A percentile compares a stretch with the other conserved stretches of the same genome.
Evolutionary conservation across 2,888 invertebrate species (phyloP).

Genomic region (Scaptomyza cyrtandrae): DNA sequence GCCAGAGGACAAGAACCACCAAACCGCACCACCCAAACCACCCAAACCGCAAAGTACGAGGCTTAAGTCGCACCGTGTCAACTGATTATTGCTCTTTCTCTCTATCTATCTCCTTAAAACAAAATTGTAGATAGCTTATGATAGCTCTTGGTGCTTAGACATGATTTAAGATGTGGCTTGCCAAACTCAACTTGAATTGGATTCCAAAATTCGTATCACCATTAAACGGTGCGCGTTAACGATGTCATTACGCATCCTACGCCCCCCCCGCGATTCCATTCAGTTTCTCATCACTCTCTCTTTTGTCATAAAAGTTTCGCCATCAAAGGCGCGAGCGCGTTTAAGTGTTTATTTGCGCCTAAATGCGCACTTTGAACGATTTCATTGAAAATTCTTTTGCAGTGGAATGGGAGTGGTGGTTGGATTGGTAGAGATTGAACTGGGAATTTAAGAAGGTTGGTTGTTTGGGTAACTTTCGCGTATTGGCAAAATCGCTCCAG

Average conservation of each 20-base stretch:
- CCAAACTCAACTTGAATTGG: constrained; percentile 15
- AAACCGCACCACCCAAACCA: constrained; percentile 12
- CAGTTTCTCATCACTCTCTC: constrained; percentile 48
- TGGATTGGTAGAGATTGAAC: not conserved
- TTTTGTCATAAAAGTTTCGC: constrained; percentile 68
- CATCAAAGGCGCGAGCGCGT: constrained; percentile 80
- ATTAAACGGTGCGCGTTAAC: constrained; percentile 74
- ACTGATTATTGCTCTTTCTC: constrained; percentile 1
- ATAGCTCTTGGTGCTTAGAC: constrained; percentile 65
- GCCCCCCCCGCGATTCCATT: constrained; percentile 84
- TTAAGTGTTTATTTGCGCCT: constrained; percentile 82
- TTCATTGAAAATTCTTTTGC: constrained; percentile 77
- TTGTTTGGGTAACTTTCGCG: constrained; percentile 3
- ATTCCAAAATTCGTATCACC: constrained; percentile 43
- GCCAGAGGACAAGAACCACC: not conserved
- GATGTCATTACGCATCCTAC: constrained; percentile 87
- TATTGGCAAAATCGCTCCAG: constrained; percentile 26
- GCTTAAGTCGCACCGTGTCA: constrained; percentile 51
- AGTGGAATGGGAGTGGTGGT: not conserved
- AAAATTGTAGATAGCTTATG: constrained; percentile 54
- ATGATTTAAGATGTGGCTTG: constrained; percentile 49
- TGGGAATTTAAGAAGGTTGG: not conserved
- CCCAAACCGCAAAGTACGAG: constrained; percentile 64
- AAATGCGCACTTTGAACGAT: constrained; percentile 81
- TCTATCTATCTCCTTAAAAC: constrained; percentile 51